Evolutionary conservation across 2,888 invertebrate genomes (phyloP).

Genomic region (Salpingus planirostris): DNA sequence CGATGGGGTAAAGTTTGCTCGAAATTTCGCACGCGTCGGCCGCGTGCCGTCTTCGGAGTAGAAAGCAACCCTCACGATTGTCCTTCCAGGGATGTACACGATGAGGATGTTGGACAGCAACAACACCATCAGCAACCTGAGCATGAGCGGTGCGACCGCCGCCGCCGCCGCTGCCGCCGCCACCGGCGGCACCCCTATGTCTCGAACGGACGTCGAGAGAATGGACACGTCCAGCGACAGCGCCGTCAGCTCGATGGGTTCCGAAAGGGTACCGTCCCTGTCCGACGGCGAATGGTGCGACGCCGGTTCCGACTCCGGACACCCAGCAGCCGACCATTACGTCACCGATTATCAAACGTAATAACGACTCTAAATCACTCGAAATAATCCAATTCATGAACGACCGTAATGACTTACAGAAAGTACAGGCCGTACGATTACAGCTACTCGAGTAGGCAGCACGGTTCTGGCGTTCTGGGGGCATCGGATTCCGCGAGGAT

Average conservation of each 20-base stretch:
- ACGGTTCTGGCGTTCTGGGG: conserved; percentile 30
- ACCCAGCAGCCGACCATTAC: conserved; percentile 52
- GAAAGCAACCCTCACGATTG: too few relatives aligned
- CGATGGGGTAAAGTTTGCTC: too few relatives aligned
- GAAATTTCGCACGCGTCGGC: too few relatives aligned
- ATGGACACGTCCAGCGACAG: conserved; percentile 84
- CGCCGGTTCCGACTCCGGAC: conserved; percentile 71
- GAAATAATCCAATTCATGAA: conserved; percentile 1
- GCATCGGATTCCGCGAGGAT: conserved; percentile 46
- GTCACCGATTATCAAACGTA: conserved; percentile 69
- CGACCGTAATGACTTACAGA: conserved; percentile 29
- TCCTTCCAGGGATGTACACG: conserved; percentile 83
- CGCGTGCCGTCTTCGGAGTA: too few relatives aligned
- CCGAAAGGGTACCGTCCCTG: conserved; percentile 78
- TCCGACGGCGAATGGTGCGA: conserved; percentile 91
- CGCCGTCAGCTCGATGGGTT: conserved; percentile 88
- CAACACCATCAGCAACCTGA: conserved; percentile 36
- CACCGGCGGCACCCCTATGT: conserved; percentile 33
- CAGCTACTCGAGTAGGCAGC: conserved; percentile 51
- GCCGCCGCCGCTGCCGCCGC: too few relatives aligned
- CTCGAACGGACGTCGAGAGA: conserved; percentile 51
- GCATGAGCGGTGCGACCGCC: conserved; percentile 34
- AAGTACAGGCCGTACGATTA: conserved; percentile 71
- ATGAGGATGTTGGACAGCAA: conserved; percentile 73
- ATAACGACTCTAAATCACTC: conserved; percentile 7